phyloP scores from a whole-genome alignment of 1,140 invertebrate genomes.

The Tetranychus urticae region DNA sequence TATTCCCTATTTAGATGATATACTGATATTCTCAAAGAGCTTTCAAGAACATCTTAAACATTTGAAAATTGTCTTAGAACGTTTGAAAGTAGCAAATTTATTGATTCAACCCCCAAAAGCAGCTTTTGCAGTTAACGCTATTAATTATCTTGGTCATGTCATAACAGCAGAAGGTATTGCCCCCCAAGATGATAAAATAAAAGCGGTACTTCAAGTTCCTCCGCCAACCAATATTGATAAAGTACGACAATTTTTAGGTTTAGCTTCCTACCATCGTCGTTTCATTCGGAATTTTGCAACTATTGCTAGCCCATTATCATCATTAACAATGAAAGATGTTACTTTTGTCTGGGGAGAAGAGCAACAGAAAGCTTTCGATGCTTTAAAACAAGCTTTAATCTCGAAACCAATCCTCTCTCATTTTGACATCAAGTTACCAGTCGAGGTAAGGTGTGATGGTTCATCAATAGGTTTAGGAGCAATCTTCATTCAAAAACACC shows the following conservation, averaged over 20 bases:
- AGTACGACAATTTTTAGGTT: constrained; percentile 8
- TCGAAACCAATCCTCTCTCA: background rate
- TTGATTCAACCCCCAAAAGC: constrained; percentile 11
- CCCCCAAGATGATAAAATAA: constrained; percentile 5
- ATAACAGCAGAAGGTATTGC: constrained; percentile 7
- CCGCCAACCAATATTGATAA: constrained; percentile 4
- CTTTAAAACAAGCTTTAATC: background rate
- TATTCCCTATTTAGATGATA: constrained; percentile 17
- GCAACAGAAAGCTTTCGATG: background rate
- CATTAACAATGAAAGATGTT: constrained; percentile 12
- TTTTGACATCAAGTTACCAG: background rate
- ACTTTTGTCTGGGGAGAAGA: constrained; percentile 4
- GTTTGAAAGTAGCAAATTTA: constrained; percentile 3
- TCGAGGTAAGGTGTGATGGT: background rate
- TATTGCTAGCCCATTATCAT: constrained; percentile 16
- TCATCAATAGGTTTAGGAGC: background rate
- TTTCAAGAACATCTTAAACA: constrained; percentile 10
- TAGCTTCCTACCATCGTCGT: constrained; percentile 8
- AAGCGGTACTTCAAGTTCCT: constrained; percentile 5
- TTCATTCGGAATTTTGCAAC: constrained; percentile 16
- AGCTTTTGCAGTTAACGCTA: constrained; percentile 3
- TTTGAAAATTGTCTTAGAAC: constrained; percentile 5
- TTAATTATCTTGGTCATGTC: constrained; percentile 10
- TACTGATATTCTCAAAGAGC: constrained; percentile 8
- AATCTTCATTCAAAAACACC: background rate